Percentiles rank a stretch among this genome's conserved stretches.
Conservation (phyloP, 30 jellyfish, hydroid and myxozoan species). For the Morbakka virulenta region DNA sequence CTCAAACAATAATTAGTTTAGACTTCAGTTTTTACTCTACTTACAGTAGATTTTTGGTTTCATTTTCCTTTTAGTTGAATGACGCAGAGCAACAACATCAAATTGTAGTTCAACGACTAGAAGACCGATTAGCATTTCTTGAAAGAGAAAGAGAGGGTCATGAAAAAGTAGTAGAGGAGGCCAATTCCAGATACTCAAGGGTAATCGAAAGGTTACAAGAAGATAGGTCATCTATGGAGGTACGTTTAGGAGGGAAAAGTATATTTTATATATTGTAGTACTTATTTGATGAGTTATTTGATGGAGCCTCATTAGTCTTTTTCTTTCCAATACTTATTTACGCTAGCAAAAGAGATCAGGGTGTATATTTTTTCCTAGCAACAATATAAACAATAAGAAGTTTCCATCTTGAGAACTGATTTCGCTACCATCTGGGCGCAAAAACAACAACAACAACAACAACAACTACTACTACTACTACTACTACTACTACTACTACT, state of each 20-base stretch:
- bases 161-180: slow-evolving; percentile 63
- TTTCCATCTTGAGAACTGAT: too few species aligned
- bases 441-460: too few species aligned
- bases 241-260: background rate
- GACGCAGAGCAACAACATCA: slow-evolving; percentile 66
- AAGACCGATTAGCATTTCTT: slow-evolving; percentile 44
- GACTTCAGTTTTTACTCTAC: background rate
- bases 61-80: slow-evolving; percentile 34
- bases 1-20: background rate
- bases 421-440: too few species aligned
- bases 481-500: background rate
- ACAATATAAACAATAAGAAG: too few species aligned
- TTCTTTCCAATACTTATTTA: too few species aligned
- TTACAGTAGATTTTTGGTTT: background rate
- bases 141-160: slow-evolving; percentile 63
- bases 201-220: slow-evolving; percentile 76
- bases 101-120: slow-evolving; percentile 38
- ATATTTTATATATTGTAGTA: too few species aligned
- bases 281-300: too few species aligned
- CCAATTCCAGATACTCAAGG: slow-evolving; percentile 62
- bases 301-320: too few species aligned
- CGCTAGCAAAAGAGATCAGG: too few species aligned
- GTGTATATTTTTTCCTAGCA: too few species aligned
- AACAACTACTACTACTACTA: background rate
- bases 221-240: slow-evolving; percentile 68